These are phyloP conservation scores for Lutraria lutraria DNA, from an alignment of 2,888 invertebrate genomes.

Conservation along the genomic window DNA sequence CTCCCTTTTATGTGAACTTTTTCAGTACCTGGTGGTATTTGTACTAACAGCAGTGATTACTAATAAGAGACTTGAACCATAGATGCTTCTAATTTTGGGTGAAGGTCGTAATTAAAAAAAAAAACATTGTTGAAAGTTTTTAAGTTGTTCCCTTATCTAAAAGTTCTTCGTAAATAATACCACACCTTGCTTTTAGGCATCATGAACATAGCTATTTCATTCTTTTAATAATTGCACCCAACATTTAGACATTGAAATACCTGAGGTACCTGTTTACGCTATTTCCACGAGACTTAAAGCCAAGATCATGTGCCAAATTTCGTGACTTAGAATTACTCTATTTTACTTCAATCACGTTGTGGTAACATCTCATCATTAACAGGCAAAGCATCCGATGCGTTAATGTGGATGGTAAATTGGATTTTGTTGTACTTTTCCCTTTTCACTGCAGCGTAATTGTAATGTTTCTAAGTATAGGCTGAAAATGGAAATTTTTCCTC, in stretches of 20 bases:
- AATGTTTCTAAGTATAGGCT: background rate
- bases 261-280: background rate
- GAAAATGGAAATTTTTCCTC: background rate
- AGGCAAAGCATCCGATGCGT: background rate
- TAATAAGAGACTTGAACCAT: no score
- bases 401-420: background rate
- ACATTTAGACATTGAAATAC: background rate
- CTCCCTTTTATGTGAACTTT: no score
- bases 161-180: no score
- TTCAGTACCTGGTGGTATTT: no score
- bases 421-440: conserved; percentile 3
- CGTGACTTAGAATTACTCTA: background rate
- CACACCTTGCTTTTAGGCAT: no score
- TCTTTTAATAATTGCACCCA: background rate
- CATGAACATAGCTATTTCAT: background rate
- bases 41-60: no score
- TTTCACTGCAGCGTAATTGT: background rate
- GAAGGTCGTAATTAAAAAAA: no score
- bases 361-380: background rate
- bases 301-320: background rate
- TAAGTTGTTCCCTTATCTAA: no score
- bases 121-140: no score
- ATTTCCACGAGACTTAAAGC: background rate
- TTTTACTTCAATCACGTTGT: background rate
- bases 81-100: no score